Base-by-base conservation (phyloP, 2,888 invertebrate species). In the Rotaria sp. region DNA sequence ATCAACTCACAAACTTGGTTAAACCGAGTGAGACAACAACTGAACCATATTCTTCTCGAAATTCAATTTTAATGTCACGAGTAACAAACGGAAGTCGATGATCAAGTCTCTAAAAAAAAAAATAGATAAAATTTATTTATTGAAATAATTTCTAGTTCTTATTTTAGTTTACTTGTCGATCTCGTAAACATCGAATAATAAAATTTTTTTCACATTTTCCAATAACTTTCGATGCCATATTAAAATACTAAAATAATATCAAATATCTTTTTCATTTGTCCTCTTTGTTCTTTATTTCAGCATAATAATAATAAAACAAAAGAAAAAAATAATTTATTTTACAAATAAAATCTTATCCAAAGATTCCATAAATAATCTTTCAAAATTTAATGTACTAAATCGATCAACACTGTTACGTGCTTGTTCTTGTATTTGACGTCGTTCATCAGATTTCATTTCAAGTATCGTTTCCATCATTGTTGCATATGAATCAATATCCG, bases 371-470 rank as follows among this genome's bases (percentile, higher is more conserved):
- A 86, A 86, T 30, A 50, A 50, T 85, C 57, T n/a, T n/a, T 86
- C 52, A 50, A 86, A 86, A 38, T 85, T 84, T 80, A 75, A n/a
- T 30, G 52, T 55, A 18, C 80, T 86, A 59, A 86, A 86, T n/a
- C 55, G 85, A 52, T 85, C 50, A 30, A 86, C 80, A 50, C 75
- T 85, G 15, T 85, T 26, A 57, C 57, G 21, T 26, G 85, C 86
- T 21, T 52, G 41, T 50, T 75, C 55, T 52, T 85, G 55, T 26
- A 86, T 86, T 59, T 85, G 35, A 48, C 50, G 38, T 5, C 85
- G 74, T 86, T 86, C 74, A 52, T 45, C 50, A 18, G 18, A 24
- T 35, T 26, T 86, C 85, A 86, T 85, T 38, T 75, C 50, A n/a
- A 74, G 52, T 21, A 86, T 75, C 24, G 57, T 45, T 38, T 59